Evolutionary conservation across 2,888 invertebrate genomes (phyloP).

Genomic region (Torymus aiolomorphi): DNA sequence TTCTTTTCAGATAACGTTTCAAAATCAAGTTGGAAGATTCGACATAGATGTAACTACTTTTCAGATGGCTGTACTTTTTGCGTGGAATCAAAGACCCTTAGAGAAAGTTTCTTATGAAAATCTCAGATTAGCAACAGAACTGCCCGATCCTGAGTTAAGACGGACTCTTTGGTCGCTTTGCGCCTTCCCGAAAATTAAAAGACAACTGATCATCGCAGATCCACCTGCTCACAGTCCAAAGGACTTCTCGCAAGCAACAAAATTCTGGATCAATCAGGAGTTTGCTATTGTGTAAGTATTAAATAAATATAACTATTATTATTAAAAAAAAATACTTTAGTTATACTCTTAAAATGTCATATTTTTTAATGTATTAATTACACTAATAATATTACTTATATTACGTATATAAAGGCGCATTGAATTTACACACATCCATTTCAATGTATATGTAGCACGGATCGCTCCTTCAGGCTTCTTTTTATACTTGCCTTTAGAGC

Average conservation of each 20-base stretch:
- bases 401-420: too few relatives aligned
- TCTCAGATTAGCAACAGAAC: slow-evolving; percentile 94
- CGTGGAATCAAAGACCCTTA: slow-evolving; percentile 97
- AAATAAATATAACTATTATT: not conserved
- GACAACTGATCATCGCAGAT: slow-evolving; percentile 90
- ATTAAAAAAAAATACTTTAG: too few relatives aligned
- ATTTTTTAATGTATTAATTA: not conserved
- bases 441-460: too few relatives aligned
- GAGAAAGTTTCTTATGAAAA: slow-evolving; percentile 98
- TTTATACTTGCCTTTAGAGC: too few relatives aligned
- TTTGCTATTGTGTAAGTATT: slow-evolving; percentile 86
- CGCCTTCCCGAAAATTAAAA: slow-evolving; percentile 96
- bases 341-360: too few relatives aligned
- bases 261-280: slow-evolving; percentile 98
- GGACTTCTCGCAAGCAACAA: slow-evolving; percentile 94
- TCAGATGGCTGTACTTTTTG: slow-evolving; percentile 99
- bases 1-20: slow-evolving; percentile 87
- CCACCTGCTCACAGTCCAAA: slow-evolving; percentile 91
- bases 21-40: slow-evolving; percentile 93
- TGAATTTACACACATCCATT: too few relatives aligned
- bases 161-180: slow-evolving; percentile 97
- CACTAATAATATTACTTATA: too few relatives aligned
- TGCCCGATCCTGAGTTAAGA: slow-evolving; percentile 95
- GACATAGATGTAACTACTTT: slow-evolving; percentile 99
- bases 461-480: too few relatives aligned